These are phyloP conservation scores for Pseudochirops corinnae DNA, from an alignment of 2,797 vertebrate genomes.

Conservation along the genomic window DNA sequence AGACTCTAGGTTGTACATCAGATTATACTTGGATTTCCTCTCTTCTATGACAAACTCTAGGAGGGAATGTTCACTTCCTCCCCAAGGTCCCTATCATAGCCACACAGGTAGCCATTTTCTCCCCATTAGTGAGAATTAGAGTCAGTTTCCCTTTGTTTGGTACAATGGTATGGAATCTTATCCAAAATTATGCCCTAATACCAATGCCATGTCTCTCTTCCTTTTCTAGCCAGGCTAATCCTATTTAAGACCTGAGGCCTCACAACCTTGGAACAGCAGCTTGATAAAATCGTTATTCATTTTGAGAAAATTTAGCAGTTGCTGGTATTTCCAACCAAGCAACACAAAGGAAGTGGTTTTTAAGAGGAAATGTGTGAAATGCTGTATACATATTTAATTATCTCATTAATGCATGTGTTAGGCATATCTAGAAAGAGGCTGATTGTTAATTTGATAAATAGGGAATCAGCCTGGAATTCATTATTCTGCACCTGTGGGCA, in stretches of 20 bases:
- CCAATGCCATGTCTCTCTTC: background rate
- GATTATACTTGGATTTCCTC: background rate
- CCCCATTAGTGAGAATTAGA: background rate
- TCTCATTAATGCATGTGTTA: conserved; percentile 24
- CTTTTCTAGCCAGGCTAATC: background rate
- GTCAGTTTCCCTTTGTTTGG: background rate
- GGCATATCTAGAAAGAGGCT: conserved; percentile 27
- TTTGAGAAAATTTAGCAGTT: background rate
- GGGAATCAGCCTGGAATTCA: conserved; percentile 1
- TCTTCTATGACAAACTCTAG: background rate
- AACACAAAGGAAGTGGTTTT: conserved; percentile 40
- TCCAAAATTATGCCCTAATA: background rate
- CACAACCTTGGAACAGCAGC: background rate
- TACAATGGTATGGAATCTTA: background rate
- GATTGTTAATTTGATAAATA: conserved; percentile 35
- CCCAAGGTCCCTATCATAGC: background rate
- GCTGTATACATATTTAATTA: conserved; percentile 25
- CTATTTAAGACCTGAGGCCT: background rate
- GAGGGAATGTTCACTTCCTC: background rate
- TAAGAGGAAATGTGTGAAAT: conserved; percentile 45
- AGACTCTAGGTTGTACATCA: background rate
- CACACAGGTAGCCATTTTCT: background rate
- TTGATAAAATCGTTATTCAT: conserved; percentile 26
- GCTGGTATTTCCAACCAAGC: background rate
- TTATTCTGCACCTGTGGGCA: conserved; percentile 12